Evolutionary conservation across 2,888 invertebrate species (phyloP).

Genomic region (Gnatocerus cornutus): DNA sequence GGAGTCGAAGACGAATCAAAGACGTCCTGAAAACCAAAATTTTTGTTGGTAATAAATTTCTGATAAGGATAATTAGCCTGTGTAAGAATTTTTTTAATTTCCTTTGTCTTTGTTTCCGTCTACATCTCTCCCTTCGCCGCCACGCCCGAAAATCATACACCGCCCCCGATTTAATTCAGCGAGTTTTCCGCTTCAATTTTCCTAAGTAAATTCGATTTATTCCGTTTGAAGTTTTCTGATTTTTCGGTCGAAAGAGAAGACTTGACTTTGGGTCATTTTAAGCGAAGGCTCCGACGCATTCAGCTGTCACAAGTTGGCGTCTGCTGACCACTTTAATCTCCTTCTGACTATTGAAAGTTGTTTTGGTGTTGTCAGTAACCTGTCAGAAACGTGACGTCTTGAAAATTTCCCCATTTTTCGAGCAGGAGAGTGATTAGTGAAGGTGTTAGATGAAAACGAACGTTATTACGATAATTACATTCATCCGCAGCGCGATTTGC

Average conservation of each 20-base stretch:
- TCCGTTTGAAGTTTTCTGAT: slow-evolving; percentile 43
- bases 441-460: slow-evolving; percentile 14
- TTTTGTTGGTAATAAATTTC: too few relatives aligned
- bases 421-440: not conserved
- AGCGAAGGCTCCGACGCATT: slow-evolving; percentile 48
- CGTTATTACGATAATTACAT: not conserved
- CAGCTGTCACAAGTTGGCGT: slow-evolving; percentile 54
- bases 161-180: slow-evolving; percentile 28
- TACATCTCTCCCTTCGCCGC: too few relatives aligned
- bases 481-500: slow-evolving; percentile 4
- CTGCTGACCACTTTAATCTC: slow-evolving; percentile 55
- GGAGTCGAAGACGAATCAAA: too few relatives aligned
- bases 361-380: slow-evolving; percentile 15
- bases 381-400: not conserved
- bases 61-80: too few relatives aligned
- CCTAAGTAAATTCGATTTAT: slow-evolving; percentile 45
- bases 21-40: too few relatives aligned
- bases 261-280: slow-evolving; percentile 44
- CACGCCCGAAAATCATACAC: slow-evolving; percentile 11
- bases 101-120: too few relatives aligned
- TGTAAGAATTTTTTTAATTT: too few relatives aligned
- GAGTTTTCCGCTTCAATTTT: slow-evolving; percentile 40
- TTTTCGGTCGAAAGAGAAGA: slow-evolving; percentile 31
- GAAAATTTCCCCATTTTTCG: not conserved
- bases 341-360: slow-evolving; percentile 48